Base-by-base conservation (phyloP, 2,888 invertebrate genomes). In the Dynastes grantii region DNA sequence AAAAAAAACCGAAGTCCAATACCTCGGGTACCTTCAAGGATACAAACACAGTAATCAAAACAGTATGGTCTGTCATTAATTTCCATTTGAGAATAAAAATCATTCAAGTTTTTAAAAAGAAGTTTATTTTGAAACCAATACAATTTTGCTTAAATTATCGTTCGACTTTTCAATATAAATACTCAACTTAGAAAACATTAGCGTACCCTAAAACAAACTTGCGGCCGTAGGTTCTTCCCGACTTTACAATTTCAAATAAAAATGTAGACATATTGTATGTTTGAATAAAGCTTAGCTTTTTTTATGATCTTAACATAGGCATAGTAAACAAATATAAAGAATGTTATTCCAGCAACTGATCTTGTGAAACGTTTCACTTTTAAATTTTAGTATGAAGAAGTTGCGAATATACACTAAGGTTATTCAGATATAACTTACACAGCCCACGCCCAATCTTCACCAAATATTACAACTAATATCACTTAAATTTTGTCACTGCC, bases 381-480 rank as follows among this genome's bases (percentile, higher is more conserved):
- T 8, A 22, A 58, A 8, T 9, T 63, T 63, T 8, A 8, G 22
- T 9, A 63, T 63, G 32, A 29, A 63, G 11, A 63, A 32, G 13
- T 63, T 32, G 29, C 13, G 51, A 45, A 75, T 73, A 16, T 27
- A 75, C 6, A 49, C 40, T 61, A 61, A 13, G 58, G 37, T 55
- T 45, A 45, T 9, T 40, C 53, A 37, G 29, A 29, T 61, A 75
- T 40, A 75, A 55, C 73, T 80, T 78, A 83, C 83, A 83, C 83
- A 83, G 83, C 83, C 83, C 81, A 79, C 80, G 81, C 79, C 82
- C 81, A 82, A 82, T 80, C 77, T 81, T 80, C 81, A 82, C 81
- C 81, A 83, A 83, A 82, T 80, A 80, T 83, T 84, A 84, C 80
- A 84, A 81, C 84, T 85, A 85, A 85, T 85, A 85, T 85, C 85